These are phyloP conservation scores for Hydrophis major DNA, from an alignment of 2,797 vertebrate genomes.

Conservation along the genomic window DNA sequence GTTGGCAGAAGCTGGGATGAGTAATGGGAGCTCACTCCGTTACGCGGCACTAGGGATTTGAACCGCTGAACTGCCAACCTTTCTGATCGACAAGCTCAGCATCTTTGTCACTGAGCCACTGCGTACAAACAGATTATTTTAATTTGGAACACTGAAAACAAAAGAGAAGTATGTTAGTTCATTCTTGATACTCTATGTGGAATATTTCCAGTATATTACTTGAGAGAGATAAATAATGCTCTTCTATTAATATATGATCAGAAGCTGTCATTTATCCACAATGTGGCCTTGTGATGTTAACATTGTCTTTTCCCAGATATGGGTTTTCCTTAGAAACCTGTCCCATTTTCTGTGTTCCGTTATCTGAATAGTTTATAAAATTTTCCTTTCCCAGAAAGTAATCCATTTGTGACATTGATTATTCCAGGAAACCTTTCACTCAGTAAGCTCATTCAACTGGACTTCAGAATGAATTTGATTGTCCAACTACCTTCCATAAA, in stretches of 20 bases:
- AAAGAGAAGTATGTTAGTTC: neutral
- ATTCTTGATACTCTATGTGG: neutral
- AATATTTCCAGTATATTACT: neutral
- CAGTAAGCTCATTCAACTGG: neutral
- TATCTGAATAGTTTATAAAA: neutral
- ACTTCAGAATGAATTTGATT: neutral
- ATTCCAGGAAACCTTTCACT: neutral
- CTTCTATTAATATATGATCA: neutral
- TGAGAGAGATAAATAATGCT: neutral
- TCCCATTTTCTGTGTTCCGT: neutral
- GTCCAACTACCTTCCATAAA: neutral
- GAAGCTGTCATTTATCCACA: neutral
- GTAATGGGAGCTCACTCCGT: too few relatives aligned
- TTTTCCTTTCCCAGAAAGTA: neutral
- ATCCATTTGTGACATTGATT: neutral
- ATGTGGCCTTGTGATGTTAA: neutral
- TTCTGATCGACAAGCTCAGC: too few relatives aligned
- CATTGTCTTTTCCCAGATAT: neutral
- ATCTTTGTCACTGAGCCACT: too few relatives aligned
- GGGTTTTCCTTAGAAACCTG: neutral
- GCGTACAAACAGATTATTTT: neutral
- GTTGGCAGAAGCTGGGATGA: too few relatives aligned
- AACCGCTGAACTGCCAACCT: too few relatives aligned
- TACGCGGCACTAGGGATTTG: too few relatives aligned
- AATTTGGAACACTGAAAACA: neutral